Evolutionary conservation across 2,113 vertebrate species (phyloP).

Genomic region (Leuciscus idus): DNA sequence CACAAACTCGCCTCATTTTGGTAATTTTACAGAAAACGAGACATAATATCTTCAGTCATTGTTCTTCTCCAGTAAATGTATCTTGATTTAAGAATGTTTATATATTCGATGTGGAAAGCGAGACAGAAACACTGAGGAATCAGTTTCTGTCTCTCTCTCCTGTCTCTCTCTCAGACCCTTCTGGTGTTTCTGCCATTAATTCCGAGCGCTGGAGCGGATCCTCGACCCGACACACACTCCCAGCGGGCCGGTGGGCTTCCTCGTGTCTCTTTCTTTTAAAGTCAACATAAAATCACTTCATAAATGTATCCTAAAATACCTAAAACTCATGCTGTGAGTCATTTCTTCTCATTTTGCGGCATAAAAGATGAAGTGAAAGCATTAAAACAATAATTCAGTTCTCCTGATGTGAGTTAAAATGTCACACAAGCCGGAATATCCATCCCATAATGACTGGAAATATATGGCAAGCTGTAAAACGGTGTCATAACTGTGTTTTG

Average conservation of each 20-base stretch:
- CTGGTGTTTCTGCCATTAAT: background rate
- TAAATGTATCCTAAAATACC: background rate
- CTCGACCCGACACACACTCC: background rate
- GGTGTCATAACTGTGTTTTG: constrained; percentile 16
- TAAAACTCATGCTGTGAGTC: background rate
- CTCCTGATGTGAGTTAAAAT: background rate
- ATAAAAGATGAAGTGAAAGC: background rate
- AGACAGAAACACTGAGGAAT: too few species aligned
- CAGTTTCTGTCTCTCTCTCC: background rate
- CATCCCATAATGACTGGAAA: constrained; percentile 8
- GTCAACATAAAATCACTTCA: background rate
- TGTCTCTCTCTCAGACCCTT: background rate
- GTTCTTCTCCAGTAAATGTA: too few species aligned
- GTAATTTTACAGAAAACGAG: too few species aligned
- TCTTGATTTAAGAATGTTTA: too few species aligned
- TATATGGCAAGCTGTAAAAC: constrained; percentile 28
- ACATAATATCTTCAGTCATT: too few species aligned
- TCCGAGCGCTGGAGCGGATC: background rate
- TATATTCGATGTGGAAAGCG: too few species aligned
- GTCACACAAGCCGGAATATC: constrained; percentile 3
- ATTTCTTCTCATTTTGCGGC: background rate
- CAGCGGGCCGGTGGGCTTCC: background rate
- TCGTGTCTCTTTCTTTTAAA: background rate
- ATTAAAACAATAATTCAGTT: background rate
- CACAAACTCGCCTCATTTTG: too few species aligned